Base-by-base conservation (phyloP, 2,888 invertebrate genomes). In the Acanthacorydalis orientalis region DNA sequence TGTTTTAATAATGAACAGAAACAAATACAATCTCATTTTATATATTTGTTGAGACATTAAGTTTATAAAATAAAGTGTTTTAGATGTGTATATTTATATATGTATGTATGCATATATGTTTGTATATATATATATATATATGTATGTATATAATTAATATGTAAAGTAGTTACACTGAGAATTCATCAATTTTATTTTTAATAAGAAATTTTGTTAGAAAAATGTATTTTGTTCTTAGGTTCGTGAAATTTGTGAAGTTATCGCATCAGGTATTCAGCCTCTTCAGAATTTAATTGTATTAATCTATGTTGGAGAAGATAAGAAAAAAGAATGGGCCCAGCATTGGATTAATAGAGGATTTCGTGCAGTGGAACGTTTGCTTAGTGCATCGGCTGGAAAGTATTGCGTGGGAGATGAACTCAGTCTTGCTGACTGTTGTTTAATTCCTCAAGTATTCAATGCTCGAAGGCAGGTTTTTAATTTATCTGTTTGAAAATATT, bases 401-500 rank as follows among this genome's bases (percentile, higher is more conserved):
- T 96, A 88, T 61, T 90, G 89, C 60, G 86, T 93, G 3, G 96
- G 96, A 1, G 91, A 97, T 66, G 83, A 86, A 55, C 81, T 97
- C 50, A 88, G 93, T 0, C 68, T 96, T 60, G 96, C 96, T 6
- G 97, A 97, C 66, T 86, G 92, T 59, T 95, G 90, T 62, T 71
- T 97, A 50, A 87, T 96, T 45, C 96, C 96, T 43, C 96, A 97
- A 69, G 84, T 95, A 47, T 91, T 87, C 64, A 93, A 92, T 69
- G 95, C 95, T 32, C 75, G 86, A 64, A 83, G 90, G 86, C 6
- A 23, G 6, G 23, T 23, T 23, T 23, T 23, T 23, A 54, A 55
- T 48, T 35, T 16, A 37, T 39, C 12, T 39, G 8, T 40, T 4
- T 6, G 4, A 35, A 11, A 35, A 35, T 4, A n/a, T 3, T 2